Conservation (phyloP, 2,113 vertebrate genomes). For the Ochotona curzoniae region DNA sequence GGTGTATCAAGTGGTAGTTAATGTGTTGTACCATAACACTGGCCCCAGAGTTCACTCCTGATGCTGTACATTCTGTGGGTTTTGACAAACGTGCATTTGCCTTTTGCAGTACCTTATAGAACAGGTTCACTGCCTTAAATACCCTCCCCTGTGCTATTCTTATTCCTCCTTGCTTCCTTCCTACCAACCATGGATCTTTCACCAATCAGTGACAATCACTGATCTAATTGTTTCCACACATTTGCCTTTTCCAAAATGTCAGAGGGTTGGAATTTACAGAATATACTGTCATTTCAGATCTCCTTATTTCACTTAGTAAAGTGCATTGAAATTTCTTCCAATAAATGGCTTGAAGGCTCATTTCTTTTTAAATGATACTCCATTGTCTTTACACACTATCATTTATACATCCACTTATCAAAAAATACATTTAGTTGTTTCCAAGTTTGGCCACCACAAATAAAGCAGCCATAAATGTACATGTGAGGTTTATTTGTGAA, state of each 20-base stretch:
- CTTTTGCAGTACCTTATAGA: not conserved
- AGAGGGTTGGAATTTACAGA: not conserved
- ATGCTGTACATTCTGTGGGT: not conserved
- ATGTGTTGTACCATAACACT: no score
- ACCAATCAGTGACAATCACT: not conserved
- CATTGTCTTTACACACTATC: not conserved
- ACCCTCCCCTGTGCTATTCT: not conserved
- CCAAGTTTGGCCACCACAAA: not conserved
- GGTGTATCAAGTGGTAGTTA: no score
- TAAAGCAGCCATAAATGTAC: not conserved
- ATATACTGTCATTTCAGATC: not conserved
- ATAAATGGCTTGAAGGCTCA: not conserved
- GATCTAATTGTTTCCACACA: not conserved
- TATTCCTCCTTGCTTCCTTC: not conserved
- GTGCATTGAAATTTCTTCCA: not conserved
- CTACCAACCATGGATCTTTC: not conserved
- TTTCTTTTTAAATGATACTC: not conserved
- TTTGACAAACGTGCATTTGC: not conserved
- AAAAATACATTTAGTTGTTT: not conserved
- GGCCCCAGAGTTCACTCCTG: not conserved
- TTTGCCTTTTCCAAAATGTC: not conserved
- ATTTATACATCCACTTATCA: not conserved
- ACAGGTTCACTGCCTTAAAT: not conserved
- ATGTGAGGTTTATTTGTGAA: not conserved
- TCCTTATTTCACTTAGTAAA: not conserved